Conservation (phyloP, 2,113 vertebrate genomes). For the Corythornis madagascariensis region DNA sequence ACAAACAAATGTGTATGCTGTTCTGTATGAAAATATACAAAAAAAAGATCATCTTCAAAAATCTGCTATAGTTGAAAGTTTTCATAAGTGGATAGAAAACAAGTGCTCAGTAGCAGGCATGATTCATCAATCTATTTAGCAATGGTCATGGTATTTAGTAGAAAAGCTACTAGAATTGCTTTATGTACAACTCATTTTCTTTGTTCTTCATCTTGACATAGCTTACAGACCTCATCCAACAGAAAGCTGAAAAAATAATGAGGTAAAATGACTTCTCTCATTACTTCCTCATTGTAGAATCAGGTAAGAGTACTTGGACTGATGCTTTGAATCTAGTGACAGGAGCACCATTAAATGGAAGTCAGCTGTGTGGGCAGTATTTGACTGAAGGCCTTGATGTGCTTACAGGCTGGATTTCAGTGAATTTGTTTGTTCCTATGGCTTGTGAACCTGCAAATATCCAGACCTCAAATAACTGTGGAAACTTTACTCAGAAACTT, state of each 20-base stretch:
- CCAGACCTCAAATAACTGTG: not conserved
- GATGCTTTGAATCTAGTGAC: not conserved
- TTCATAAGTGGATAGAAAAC: conserved; percentile 37
- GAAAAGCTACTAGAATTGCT: not conserved
- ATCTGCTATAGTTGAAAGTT: conserved; percentile 33
- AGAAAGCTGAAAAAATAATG: not conserved
- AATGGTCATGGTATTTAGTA: conserved; percentile 1
- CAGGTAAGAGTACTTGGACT: not conserved
- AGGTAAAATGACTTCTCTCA: not conserved
- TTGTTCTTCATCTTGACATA: not conserved
- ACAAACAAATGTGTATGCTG: conserved; percentile 25
- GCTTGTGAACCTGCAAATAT: not conserved
- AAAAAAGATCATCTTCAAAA: conserved; percentile 27
- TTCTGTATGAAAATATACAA: conserved; percentile 15
- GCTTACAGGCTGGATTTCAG: not conserved
- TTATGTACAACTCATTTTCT: not conserved
- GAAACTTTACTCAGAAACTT: not conserved
- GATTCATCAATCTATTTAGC: conserved; percentile 21
- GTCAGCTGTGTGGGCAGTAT: not conserved
- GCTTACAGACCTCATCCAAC: not conserved
- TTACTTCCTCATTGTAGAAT: not conserved
- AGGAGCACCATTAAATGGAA: not conserved
- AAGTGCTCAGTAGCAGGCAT: conserved; percentile 17
- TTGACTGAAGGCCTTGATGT: not conserved
- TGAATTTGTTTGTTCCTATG: not conserved